phyloP scores from a whole-genome alignment of 1,140 invertebrate genomes.

The Drosophila pachea region DNA sequence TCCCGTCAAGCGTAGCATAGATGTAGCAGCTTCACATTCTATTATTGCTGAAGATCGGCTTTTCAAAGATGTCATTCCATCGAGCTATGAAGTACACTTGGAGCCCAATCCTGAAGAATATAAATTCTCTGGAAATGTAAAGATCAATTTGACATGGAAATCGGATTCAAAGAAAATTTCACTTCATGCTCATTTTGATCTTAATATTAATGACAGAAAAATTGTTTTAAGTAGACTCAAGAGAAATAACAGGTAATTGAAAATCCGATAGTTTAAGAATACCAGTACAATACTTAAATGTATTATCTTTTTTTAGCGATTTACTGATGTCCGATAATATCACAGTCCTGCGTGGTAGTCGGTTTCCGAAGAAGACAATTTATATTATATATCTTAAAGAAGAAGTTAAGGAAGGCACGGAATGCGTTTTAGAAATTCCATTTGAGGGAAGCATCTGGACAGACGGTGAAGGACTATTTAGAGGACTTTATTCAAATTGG shows the following conservation, averaged over 20 bases:
- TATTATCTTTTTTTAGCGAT: conserved; percentile 15
- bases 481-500: conserved; percentile 81
- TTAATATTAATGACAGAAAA: conserved; percentile 80
- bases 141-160: conserved; percentile 82
- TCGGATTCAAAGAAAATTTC: conserved; percentile 81
- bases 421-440: conserved; percentile 81
- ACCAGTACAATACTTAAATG: background rate
- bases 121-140: conserved; percentile 82
- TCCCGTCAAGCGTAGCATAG: conserved; percentile 80
- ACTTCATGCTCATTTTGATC: conserved; percentile 82
- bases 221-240: conserved; percentile 52
- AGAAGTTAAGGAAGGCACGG: conserved; percentile 79
- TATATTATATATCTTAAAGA: conserved; percentile 81
- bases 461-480: conserved; percentile 82
- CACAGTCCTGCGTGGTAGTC: conserved; percentile 58
- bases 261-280: background rate
- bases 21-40: conserved; percentile 81
- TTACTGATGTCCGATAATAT: conserved; percentile 4
- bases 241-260: conserved; percentile 68
- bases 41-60: conserved; percentile 81
- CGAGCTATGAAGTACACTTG: conserved; percentile 82
- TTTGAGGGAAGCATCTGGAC: conserved; percentile 82
- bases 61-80: conserved; percentile 81
- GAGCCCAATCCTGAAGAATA: conserved; percentile 82
- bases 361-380: conserved; percentile 81